These are phyloP conservation scores for Drosophila teissieri DNA, from an alignment of 1,140 invertebrate genomes.

Conservation along the genomic window DNA sequence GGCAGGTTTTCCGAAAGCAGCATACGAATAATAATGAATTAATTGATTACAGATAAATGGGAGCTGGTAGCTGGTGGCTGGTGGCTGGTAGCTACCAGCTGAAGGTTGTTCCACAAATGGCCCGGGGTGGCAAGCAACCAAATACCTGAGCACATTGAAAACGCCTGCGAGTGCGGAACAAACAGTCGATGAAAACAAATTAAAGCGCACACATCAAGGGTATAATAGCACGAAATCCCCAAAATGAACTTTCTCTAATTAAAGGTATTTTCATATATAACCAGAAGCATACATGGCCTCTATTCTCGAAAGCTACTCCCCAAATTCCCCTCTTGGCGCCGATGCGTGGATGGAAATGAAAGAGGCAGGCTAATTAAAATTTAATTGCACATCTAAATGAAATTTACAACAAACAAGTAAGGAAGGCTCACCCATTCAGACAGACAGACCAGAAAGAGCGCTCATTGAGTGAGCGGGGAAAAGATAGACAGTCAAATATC, in stretches of 20 bases:
- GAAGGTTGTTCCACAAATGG: conserved; percentile 3
- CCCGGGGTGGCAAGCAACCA: conserved; percentile 3
- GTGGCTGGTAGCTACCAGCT: neutral
- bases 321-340: neutral
- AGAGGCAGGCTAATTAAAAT: conserved; percentile 76
- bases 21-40: conserved; percentile 79
- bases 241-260: conserved; percentile 50
- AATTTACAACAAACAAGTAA: conserved; percentile 73
- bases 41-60: conserved; percentile 81
- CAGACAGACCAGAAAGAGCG: conserved; percentile 26
- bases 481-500: conserved; percentile 49
- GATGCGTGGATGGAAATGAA: conserved; percentile 29
- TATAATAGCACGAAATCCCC: conserved; percentile 48
- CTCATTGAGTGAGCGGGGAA: conserved; percentile 15
- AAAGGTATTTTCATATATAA: conserved; percentile 56
- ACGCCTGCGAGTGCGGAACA: conserved; percentile 15
- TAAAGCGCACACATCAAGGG: conserved; percentile 52
- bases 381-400: conserved; percentile 78
- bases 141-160: conserved; percentile 45
- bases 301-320: conserved; percentile 7
- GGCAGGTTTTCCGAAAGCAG: conserved; percentile 68
- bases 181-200: conserved; percentile 25
- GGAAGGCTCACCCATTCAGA: conserved; percentile 15
- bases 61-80: conserved; percentile 6
- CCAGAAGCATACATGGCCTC: conserved; percentile 40